phyloP scores from a whole-genome alignment of 2,113 vertebrate genomes.

The Seriola quinqueradiata region DNA sequence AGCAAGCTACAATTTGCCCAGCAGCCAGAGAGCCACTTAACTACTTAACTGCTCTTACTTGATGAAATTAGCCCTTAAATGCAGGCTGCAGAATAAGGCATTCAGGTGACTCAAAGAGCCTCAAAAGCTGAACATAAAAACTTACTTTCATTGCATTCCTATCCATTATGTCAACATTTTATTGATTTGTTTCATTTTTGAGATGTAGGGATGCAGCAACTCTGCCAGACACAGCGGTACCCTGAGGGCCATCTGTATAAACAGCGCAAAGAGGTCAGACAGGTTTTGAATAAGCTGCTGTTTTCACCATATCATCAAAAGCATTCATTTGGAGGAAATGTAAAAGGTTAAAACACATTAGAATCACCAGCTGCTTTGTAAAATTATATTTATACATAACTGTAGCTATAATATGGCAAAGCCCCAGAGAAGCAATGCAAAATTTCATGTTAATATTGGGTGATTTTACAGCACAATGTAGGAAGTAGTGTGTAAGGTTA shows the following conservation, averaged over 20 bases:
- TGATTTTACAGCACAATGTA: not conserved
- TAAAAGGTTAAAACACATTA: too few relatives aligned
- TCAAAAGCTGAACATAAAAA: not conserved
- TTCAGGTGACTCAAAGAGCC: not conserved
- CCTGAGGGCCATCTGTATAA: too few relatives aligned
- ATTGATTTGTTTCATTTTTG: not conserved
- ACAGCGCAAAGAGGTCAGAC: too few relatives aligned
- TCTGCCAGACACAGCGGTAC: too few relatives aligned
- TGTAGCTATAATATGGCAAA: not conserved
- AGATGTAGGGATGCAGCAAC: not conserved
- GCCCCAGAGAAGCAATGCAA: too few relatives aligned
- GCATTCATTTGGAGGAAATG: too few relatives aligned
- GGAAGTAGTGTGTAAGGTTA: not conserved
- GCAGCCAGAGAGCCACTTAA: conserved; percentile 7
- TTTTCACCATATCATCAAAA: too few relatives aligned
- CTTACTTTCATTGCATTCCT: not conserved
- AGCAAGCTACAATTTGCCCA: not conserved
- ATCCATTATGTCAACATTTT: not conserved
- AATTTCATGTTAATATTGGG: not conserved
- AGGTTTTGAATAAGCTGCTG: too few relatives aligned
- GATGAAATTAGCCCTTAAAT: conserved; percentile 2
- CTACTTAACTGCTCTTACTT: not conserved
- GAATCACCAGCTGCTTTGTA: too few relatives aligned
- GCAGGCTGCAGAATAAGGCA: not conserved
- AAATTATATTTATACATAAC: too few relatives aligned